A percentile compares a stretch with the other conserved stretches of the same genome.
Conservation (phyloP, 92 coral and sea anemone genomes). For the Paramuricea clavata region DNA sequence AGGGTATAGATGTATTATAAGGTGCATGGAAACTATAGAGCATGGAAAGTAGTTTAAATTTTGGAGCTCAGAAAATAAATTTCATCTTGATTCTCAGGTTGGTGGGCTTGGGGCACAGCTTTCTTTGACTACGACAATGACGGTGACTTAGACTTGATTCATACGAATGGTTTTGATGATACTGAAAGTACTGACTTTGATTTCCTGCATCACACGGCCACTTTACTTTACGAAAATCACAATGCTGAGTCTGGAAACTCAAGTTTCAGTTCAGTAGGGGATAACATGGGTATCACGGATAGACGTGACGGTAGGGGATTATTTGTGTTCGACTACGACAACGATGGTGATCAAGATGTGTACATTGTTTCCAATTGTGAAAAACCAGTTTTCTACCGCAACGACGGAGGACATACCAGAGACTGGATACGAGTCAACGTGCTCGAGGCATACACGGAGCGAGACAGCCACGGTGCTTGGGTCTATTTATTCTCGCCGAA, state of each 20-base stretch:
- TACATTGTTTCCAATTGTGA: conserved; percentile 83
- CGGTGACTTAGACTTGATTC: conserved; percentile 93
- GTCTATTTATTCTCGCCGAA: conserved; percentile 88
- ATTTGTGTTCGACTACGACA: conserved; percentile 93
- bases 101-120: conserved; percentile 99
- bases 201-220: conserved; percentile 92
- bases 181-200: conserved; percentile 97
- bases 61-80: no score
- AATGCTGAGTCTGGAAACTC: conserved; percentile 70
- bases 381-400: conserved; percentile 89
- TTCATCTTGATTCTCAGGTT: conserved; percentile 56
- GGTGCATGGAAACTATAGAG: no score
- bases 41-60: no score
- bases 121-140: conserved; percentile 97
- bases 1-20: no score
- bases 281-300: conserved; percentile 79
- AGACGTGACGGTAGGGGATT: conserved; percentile 91
- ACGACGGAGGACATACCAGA: conserved; percentile 84
- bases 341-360: conserved; percentile 96
- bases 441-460: conserved; percentile 82
- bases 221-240: conserved; percentile 81
- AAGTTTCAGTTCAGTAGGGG: conserved; percentile 83
- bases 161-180: conserved; percentile 96
- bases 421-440: conserved; percentile 91
- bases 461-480: conserved; percentile 89